Base-by-base conservation (phyloP, 2,797 vertebrate species). In the Discoglossus pictus region DNA sequence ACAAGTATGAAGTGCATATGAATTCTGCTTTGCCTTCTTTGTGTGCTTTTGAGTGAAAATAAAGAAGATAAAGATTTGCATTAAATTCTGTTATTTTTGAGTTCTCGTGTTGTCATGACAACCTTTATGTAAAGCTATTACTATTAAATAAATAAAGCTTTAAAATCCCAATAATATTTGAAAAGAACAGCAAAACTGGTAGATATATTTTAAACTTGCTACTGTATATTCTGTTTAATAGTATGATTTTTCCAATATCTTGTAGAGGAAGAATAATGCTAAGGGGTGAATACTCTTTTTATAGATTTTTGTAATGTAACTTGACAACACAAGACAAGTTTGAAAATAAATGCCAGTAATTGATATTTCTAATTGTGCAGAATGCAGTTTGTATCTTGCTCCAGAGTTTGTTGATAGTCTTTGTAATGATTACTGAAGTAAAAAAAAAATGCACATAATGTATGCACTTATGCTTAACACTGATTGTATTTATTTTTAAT, bases 331-430 rank as follows among this genome's bases (percentile, higher is more conserved):
- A 16, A 60, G 48, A 21, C 16, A 43, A 67, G 39, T 46, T 53
- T 65, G 39, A 54, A 43, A 65, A 51, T 16, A 6, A 16, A 34
- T 48, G 42, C 46, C 34, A 51, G 36, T 50, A 67, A 67, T 58
- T 47, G 53, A 67, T 67, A 43, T 56, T 55, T 65, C 40, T 44
- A 20, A 50, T 48, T 58, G 64, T 59, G 35, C 61, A 31, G 36
- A 63, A 38, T 63, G 47, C 42, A 47, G 52, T 63, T 52, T 52
- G 61, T 63, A 42, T n/a, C n/a, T n/a, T n/a, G n/a, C n/a, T n/a
- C n/a, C 24, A 12, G 61, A 52, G 23, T 42, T 52, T 16, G n/a
- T n/a, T n/a, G n/a, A n/a, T n/a, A n/a, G n/a, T n/a, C n/a, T n/a
- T n/a, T n/a, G n/a, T n/a, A n/a, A n/a, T n/a, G n/a, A n/a, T n/a